Percentiles rank a stretch among this genome's conserved stretches.
Conservation (phyloP, 2,888 invertebrate species). For the Tinea trinotella region DNA sequence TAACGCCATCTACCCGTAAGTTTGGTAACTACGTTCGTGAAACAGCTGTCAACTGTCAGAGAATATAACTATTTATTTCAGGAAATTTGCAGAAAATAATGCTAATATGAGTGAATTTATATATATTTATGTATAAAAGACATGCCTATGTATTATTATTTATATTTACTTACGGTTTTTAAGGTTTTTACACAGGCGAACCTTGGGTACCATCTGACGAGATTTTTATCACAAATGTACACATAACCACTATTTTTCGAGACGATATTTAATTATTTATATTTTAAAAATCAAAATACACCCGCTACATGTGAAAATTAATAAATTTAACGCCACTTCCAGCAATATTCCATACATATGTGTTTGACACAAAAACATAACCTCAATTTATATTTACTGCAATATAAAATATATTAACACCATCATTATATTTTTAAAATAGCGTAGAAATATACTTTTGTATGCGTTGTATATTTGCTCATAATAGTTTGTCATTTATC, state of each 20-base stretch:
- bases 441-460: not conserved
- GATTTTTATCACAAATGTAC: constrained; percentile 64
- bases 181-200: not conserved
- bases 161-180: constrained; percentile 10
- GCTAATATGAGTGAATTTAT: not conserved
- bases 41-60: constrained; percentile 67
- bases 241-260: constrained; percentile 43
- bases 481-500: no score
- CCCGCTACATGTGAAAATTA: not conserved
- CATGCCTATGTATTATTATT: not conserved
- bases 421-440: not conserved
- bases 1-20: constrained; percentile 1
- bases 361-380: constrained; percentile 39
- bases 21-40: not conserved
- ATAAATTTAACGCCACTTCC: not conserved
- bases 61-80: not conserved
- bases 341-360: constrained; percentile 58
- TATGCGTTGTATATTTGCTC: not conserved
- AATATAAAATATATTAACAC: constrained; percentile 6
- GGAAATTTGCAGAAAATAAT: not conserved
- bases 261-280: constrained; percentile 33
- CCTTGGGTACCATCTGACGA: constrained; percentile 47
- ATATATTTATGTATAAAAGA: not conserved
- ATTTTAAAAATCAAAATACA: constrained; percentile 27
- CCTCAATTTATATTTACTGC: constrained; percentile 32